Percentiles rank a stretch among this genome's conserved stretches.
These are phyloP conservation scores for Piaya cayana DNA, from an alignment of 2,113 vertebrate species.

Conservation along the genomic window DNA sequence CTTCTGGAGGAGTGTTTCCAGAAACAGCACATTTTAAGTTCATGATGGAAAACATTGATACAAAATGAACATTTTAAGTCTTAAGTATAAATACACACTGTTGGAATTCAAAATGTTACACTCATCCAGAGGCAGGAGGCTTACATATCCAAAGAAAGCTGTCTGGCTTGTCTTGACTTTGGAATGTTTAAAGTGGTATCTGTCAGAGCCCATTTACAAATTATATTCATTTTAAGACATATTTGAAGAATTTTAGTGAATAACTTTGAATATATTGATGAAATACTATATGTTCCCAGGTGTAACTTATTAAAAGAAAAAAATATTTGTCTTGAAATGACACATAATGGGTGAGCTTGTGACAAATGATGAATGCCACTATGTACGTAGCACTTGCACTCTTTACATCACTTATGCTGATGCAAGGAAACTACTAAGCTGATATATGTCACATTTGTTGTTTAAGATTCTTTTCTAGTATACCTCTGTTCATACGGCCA, in stretches of 20 bases:
- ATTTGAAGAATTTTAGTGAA: not conserved
- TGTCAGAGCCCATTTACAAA: not conserved
- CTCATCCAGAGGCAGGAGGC: not conserved
- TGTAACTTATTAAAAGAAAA: not conserved
- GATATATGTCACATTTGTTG: not conserved
- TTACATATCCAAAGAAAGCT: not conserved
- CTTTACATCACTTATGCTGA: not conserved
- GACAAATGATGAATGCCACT: not conserved
- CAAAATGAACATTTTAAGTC: constrained; percentile 12
- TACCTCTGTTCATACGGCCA: not conserved
- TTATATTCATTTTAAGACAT: not conserved
- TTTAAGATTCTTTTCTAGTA: not conserved
- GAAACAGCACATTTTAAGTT: not conserved
- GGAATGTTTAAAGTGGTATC: not conserved
- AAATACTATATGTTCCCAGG: not conserved
- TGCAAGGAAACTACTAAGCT: not conserved
- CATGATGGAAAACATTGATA: not conserved
- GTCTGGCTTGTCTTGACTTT: not conserved
- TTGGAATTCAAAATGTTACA: not conserved
- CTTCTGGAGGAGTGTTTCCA: constrained; percentile 9
- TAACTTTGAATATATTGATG: not conserved
- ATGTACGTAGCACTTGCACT: not conserved
- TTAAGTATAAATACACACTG: not conserved
- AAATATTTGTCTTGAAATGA: not conserved
- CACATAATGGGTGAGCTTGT: no score